Percentiles rank a stretch among this genome's conserved stretches.
These are phyloP conservation scores for Pseudomyrmex concolor DNA, from an alignment of 1,140 invertebrate species.

Conservation along the genomic window DNA sequence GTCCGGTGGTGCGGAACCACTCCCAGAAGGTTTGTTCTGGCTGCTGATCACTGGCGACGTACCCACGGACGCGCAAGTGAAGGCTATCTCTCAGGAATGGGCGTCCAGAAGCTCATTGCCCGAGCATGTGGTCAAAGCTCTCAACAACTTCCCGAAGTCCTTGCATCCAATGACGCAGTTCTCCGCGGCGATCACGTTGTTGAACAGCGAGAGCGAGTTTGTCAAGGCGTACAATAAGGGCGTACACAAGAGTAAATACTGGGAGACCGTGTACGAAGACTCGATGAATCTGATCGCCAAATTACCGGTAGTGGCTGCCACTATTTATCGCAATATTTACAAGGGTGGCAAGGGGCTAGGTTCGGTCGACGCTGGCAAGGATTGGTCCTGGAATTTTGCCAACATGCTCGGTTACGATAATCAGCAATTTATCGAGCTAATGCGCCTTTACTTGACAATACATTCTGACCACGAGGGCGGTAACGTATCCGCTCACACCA, in stretches of 20 bases:
- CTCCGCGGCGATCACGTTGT: conserved; percentile 94
- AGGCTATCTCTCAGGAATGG: conserved; percentile 96
- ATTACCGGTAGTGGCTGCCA: conserved; percentile 96
- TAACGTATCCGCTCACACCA: conserved; percentile 97
- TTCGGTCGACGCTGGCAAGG: conserved; percentile 94
- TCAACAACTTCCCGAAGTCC: conserved; percentile 97
- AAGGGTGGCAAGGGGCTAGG: conserved; percentile 93
- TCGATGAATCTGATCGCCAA: conserved; percentile 98
- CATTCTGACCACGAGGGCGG: conserved; percentile 98
- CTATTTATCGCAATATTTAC: conserved; percentile 91
- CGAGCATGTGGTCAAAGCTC: conserved; percentile 95
- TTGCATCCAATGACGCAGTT: conserved; percentile 99
- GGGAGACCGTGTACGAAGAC: conserved; percentile 97
- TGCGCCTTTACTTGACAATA: conserved; percentile 98
- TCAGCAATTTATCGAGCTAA: conserved; percentile 94
- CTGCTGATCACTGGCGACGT: conserved; percentile 96
- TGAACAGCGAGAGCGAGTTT: conserved; percentile 98
- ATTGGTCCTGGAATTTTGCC: conserved; percentile 98
- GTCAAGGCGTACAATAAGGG: conserved; percentile 95
- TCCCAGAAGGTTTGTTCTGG: conserved; percentile 99
- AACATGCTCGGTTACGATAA: conserved; percentile 97
- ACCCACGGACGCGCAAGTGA: conserved; percentile 93
- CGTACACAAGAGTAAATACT: conserved; percentile 94
- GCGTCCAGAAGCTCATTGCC: conserved; percentile 95
- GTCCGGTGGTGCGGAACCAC: conserved; percentile 92